Evolutionary conservation across 2,797 vertebrate species (phyloP).

Genomic region (Serranus cabrilla): DNA sequence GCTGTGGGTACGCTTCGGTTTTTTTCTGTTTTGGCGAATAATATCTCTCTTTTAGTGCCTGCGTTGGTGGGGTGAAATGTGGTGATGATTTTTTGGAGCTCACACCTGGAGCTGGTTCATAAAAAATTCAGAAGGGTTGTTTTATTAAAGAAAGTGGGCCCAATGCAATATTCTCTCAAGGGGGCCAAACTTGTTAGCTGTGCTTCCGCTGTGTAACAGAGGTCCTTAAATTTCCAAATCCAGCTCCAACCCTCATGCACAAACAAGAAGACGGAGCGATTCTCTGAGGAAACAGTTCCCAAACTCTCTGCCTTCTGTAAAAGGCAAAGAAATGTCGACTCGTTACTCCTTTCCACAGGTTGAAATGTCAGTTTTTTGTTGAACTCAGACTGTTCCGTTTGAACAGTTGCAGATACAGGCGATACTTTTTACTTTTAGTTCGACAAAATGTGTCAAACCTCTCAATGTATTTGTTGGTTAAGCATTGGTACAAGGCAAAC

Average conservation of each 20-base stretch:
- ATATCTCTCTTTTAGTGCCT: conserved; percentile 21
- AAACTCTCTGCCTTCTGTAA: not conserved
- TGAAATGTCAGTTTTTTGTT: not conserved
- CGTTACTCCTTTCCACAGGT: too few species aligned
- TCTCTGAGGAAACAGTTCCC: not conserved
- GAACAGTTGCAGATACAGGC: not conserved
- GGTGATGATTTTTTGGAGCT: conserved; percentile 42
- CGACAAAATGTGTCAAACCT: not conserved
- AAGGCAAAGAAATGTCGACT: not conserved
- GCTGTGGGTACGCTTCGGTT: conserved; percentile 22
- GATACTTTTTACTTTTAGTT: not conserved
- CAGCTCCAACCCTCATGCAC: not conserved
- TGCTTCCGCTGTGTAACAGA: conserved; percentile 19
- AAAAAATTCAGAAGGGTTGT: conserved; percentile 40
- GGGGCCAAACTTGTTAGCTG: not conserved
- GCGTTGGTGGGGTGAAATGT: conserved; percentile 34
- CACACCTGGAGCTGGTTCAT: conserved; percentile 49
- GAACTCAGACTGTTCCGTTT: conserved; percentile 3
- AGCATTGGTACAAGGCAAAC: not conserved
- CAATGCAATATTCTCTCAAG: conserved; percentile 22
- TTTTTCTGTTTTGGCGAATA: conserved; percentile 40
- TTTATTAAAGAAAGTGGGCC: conserved; percentile 51
- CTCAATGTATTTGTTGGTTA: not conserved
- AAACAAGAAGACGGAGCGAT: conserved; percentile 15
- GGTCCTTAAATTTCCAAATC: conserved; percentile 40